Base-by-base conservation (phyloP, 2,797 vertebrate genomes). In the Acanthopagrus latus region DNA sequence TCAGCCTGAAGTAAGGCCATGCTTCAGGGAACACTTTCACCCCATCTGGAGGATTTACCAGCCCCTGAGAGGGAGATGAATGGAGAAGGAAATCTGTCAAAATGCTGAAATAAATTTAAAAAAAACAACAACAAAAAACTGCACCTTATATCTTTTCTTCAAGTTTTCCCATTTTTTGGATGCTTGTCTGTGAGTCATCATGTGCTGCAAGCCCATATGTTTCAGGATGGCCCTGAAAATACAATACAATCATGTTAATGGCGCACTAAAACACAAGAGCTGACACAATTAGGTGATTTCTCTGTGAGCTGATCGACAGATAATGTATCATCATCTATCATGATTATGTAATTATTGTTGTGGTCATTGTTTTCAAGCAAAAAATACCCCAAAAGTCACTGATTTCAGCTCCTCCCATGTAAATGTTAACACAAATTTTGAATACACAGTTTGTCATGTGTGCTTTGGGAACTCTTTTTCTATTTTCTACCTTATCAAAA, bases 121-220 rank as follows among this genome's bases (percentile, higher is more conserved):
- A 33, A 58, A 21, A 3, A 0, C 41, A 63, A 4, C n/a, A 12
- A n/a, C n/a, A 48, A 59, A 20, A 51, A 62, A 58, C 1, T 11
- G 3, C 84, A 95, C 94, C 92, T 94, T 95, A 64, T 94, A 95
- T 82, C 86, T 93, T 74, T 93, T 94, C 64, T 94, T 95, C 59
- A 95, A 66, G 71, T 95, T 95, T 81, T 95, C 94, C 93, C 94
- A 95, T 83, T 95, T 96, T 84, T 94, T 94, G 55, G 90, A 88
- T 1, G 93, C 95, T 88, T 95, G 94, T 67, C 66, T 65, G 27
- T 90, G 88, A 1, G 86, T 94, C 88, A 96, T 92, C 78, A 92
- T 93, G 21, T 89, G 78, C 17, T 95, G 92, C 63, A 95, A 79
- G 29, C 92, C 93, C 91, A 96, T 88, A 46, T 94, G 93, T 78